These are phyloP conservation scores for Machimus atricapillus DNA, from an alignment of 2,888 invertebrate genomes.

Conservation along the genomic window DNA sequence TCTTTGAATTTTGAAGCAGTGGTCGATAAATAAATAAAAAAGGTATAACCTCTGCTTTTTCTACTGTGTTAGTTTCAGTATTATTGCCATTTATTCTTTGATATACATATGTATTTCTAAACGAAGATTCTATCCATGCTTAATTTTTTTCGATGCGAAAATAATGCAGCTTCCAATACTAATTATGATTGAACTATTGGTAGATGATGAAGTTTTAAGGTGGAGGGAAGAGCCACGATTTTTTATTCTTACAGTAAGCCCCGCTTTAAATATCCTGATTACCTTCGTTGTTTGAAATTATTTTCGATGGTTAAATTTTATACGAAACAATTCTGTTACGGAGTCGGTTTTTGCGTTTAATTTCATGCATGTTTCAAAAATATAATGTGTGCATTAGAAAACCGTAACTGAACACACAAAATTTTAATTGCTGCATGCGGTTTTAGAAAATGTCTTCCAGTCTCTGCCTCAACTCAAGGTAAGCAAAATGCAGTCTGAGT, in stretches of 20 bases:
- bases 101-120: no score
- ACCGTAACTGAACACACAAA: neutral
- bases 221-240: no score
- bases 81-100: no score
- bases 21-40: no score
- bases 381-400: neutral
- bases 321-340: neutral
- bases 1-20: no score
- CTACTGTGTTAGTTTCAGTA: no score
- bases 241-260: neutral
- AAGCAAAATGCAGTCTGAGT: neutral
- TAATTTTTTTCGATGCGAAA: no score
- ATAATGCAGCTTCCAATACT: no score
- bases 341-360: neutral
- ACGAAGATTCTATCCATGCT: no score
- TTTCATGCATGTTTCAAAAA: neutral
- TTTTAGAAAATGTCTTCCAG: neutral
- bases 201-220: no score
- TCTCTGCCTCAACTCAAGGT: neutral
- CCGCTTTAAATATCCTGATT: neutral
- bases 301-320: neutral
- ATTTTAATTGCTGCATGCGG: neutral
- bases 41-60: no score
- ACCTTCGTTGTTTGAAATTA: neutral
- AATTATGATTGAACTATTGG: no score